Conservation (phyloP, 1,140 invertebrate genomes). For the Leptestheria dahalacensis region DNA sequence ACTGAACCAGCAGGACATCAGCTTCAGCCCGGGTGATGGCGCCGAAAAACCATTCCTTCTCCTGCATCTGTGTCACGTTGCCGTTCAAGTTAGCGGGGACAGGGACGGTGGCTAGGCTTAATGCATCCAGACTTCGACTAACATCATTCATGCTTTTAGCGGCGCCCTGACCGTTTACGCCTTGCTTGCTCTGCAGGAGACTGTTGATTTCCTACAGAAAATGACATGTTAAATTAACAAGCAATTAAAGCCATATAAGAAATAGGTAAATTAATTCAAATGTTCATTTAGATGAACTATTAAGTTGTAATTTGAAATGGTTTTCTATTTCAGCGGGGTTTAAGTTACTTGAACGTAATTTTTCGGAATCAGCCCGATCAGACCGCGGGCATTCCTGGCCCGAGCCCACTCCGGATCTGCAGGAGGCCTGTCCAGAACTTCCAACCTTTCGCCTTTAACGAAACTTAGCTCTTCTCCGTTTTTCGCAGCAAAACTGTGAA, state of each 20-base stretch:
- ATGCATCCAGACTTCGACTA: conserved; percentile 14
- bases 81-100: neutral
- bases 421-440: conserved; percentile 84
- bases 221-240: no score
- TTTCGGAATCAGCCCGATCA: conserved; percentile 79
- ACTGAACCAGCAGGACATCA: conserved; percentile 81
- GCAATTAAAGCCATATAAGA: no score
- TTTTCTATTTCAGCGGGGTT: neutral
- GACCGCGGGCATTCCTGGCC: conserved; percentile 79
- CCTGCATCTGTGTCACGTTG: conserved; percentile 22
- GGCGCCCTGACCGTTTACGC: neutral
- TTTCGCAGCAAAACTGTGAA: conserved; percentile 57
- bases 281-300: neutral
- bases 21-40: conserved; percentile 85
- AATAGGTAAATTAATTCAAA: conserved; percentile 7
- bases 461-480: conserved; percentile 95
- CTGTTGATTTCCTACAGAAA: conserved; percentile 53
- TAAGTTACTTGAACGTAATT: conserved; percentile 69
- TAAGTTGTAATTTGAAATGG: neutral
- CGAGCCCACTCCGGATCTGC: conserved; percentile 98
- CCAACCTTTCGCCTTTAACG: conserved; percentile 84
- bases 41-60: conserved; percentile 93
- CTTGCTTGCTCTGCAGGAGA: conserved; percentile 38
- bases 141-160: neutral
- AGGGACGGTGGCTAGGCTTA: conserved; percentile 11